These are phyloP conservation scores for Apocheima hispidaria DNA, from an alignment of 2,888 invertebrate species.

Conservation along the genomic window DNA sequence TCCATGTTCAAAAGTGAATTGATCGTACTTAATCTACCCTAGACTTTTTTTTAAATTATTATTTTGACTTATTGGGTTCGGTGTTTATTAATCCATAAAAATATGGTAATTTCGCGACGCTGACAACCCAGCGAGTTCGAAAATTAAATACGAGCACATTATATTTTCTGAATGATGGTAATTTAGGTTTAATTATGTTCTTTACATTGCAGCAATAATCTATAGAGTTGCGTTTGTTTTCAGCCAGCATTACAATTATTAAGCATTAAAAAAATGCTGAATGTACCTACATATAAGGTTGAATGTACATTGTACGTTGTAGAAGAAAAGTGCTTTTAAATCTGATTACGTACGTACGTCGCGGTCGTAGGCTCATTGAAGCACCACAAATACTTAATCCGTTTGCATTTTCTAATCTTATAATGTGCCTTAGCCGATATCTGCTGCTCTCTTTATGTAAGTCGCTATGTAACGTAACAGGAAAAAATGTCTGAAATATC, in stretches of 20 bases:
- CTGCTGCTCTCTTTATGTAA: constrained; percentile 35
- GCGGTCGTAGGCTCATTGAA: constrained; percentile 72
- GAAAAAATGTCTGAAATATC: too few relatives aligned
- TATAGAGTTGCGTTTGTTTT: too few relatives aligned
- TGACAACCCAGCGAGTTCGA: neutral
- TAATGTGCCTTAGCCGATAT: constrained; percentile 78
- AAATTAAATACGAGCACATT: neutral
- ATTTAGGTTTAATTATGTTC: too few relatives aligned
- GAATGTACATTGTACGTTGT: constrained; percentile 22
- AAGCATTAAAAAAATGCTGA: too few relatives aligned
- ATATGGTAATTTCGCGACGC: neutral
- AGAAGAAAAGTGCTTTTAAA: constrained; percentile 53
- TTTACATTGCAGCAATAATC: neutral
- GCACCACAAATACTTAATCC: constrained; percentile 82
- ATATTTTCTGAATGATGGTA: neutral
- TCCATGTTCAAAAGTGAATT: too few relatives aligned
- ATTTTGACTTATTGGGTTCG: too few relatives aligned
- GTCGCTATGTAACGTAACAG: neutral
- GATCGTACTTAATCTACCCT: too few relatives aligned
- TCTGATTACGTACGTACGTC: constrained; percentile 68
- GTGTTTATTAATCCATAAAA: constrained; percentile 2
- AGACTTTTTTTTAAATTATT: too few relatives aligned
- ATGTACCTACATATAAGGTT: neutral
- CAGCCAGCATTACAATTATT: neutral
- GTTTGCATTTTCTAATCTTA: constrained; percentile 84